Evolutionary conservation across 2,113 vertebrate genomes (phyloP), one percentile per base, ranked within the genome.

Genomic region (Colinus virginianus): DNA sequence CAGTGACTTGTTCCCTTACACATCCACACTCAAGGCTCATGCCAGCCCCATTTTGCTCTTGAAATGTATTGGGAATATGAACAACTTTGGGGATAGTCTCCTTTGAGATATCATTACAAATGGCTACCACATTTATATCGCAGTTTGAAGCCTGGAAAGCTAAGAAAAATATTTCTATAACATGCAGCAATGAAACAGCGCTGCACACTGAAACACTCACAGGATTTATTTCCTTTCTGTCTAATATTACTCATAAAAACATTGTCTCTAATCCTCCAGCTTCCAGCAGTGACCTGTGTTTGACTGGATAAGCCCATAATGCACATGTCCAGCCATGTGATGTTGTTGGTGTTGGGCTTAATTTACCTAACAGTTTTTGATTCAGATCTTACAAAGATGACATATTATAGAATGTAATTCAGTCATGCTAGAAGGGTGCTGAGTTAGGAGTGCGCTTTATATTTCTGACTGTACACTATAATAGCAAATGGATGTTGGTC

Each of bases 281-380:
- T 84, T 40, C 84, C 74, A 76, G 36, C 56, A 51, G 9, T 64
- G 8, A 69, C 38, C 49, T 68, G 30, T 0, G 1, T 82, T 70
- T 86, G 28, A 38, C 64, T 20, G n/a, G 16, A 87, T 87, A 91
- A 92, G 25, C n/a, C 55, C 58, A 84, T 82, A 91, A 89, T 69
- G 49, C 36, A 66, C 83, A 87, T 95, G 70, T 53, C 38, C 36
- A 81, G 19, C 23, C 49, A 36, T 25, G 9, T 82, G 63, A 82
- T 20, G 26, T 49, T 55, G 13, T 26, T 56, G 17, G 30, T 18
- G 16, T 30, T 61, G 59, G 22, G 19, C 6, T 92, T 93, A 59
- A 53, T 72, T 80, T 95, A 11, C n/a, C 1, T 32, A 78, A 71
- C 7, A n/a, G 11, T 30, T 78, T 86, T 92, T 78, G 40, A 79